A percentile compares a stretch with the other conserved stretches of the same genome.
Conservation (phyloP, 1,140 invertebrate species). For the Drosophila ironensis region DNA sequence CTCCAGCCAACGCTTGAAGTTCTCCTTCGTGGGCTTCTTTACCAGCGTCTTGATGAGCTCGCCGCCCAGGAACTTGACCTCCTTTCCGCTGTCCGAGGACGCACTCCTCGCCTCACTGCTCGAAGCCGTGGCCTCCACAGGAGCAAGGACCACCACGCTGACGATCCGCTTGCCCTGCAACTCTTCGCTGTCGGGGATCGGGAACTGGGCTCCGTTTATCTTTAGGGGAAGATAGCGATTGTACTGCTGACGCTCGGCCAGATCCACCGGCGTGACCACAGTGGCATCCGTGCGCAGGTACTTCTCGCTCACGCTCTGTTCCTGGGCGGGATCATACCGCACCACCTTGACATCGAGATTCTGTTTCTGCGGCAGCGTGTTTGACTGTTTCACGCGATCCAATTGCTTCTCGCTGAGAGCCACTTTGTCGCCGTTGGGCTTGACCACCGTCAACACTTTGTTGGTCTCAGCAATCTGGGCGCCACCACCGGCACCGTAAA, state of each 20-base stretch:
- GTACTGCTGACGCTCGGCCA: conserved; percentile 89
- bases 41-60: conserved; percentile 89
- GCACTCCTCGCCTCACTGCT: conserved; percentile 62
- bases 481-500: conserved; percentile 89
- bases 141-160: conserved; percentile 91
- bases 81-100: conserved; percentile 83
- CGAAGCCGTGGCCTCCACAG: conserved; percentile 85
- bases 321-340: conserved; percentile 88
- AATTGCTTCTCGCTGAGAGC: conserved; percentile 82
- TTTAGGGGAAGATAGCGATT: conserved; percentile 92
- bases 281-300: conserved; percentile 89
- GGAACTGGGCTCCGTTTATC: conserved; percentile 91
- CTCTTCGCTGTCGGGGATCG: conserved; percentile 88
- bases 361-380: conserved; percentile 82
- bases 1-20: conserved; percentile 90
- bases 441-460: conserved; percentile 85
- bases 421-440: conserved; percentile 84
- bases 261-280: conserved; percentile 87
- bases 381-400: conserved; percentile 82
- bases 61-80: conserved; percentile 86
- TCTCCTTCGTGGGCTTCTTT: conserved; percentile 88
- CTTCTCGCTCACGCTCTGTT: conserved; percentile 88
- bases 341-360: conserved; percentile 92
- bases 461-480: conserved; percentile 88
- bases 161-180: conserved; percentile 88